These are phyloP conservation scores for Brachypteracias leptosomus DNA, from an alignment of 2,113 vertebrate species.

Conservation along the genomic window DNA sequence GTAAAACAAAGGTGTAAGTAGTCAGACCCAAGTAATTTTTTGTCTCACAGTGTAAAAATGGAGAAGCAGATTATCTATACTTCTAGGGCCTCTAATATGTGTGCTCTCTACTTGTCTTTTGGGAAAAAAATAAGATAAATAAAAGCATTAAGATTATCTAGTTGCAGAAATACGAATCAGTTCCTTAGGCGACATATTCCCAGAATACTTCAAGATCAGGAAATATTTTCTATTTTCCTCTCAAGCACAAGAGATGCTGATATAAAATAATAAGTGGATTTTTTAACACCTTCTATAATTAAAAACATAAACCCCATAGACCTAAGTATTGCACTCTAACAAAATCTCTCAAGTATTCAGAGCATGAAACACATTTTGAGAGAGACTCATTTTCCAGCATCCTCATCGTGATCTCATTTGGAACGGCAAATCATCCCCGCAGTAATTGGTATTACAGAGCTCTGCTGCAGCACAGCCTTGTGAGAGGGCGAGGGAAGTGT, in stretches of 20 bases:
- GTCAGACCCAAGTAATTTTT: not conserved
- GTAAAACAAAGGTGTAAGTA: not conserved
- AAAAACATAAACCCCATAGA: not conserved
- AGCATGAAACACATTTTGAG: not conserved
- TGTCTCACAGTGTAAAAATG: not conserved
- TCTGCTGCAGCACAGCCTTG: not conserved
- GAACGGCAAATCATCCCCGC: not conserved
- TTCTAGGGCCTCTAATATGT: not conserved
- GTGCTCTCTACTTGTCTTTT: not conserved
- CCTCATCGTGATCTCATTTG: constrained; percentile 5
- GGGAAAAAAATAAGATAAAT: not conserved
- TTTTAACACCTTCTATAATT: not conserved
- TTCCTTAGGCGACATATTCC: not conserved
- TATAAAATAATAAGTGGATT: not conserved
- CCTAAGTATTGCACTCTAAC: not conserved
- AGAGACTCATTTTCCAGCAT: not conserved
- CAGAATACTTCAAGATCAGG: not conserved
- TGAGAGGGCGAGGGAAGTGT: not conserved
- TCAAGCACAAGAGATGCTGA: not conserved
- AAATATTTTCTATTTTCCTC: not conserved
- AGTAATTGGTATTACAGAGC: constrained; percentile 18
- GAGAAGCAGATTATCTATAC: not conserved
- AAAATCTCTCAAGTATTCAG: not conserved
- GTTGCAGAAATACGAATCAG: not conserved
- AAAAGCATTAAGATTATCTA: not conserved